Conservation (phyloP, 2,888 invertebrate species). For the Terebella lapidaria region DNA sequence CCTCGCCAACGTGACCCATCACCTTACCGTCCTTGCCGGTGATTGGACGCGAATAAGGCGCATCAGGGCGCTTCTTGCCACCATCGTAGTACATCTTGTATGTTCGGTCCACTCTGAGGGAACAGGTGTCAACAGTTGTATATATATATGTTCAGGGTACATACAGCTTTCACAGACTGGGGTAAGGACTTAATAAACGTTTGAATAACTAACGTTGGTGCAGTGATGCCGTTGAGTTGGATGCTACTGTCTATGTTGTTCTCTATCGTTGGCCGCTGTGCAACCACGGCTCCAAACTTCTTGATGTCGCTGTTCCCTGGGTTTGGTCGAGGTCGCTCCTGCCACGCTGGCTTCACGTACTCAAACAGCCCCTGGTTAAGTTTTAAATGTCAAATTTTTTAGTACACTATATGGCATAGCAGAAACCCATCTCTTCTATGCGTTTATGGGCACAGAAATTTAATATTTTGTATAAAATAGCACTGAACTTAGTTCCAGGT, state of each 20-base stretch:
- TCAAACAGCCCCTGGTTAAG: conserved; percentile 46
- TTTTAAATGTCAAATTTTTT: no score
- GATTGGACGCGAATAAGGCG: conserved; percentile 48
- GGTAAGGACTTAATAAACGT: background rate
- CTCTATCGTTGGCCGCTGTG: conserved; percentile 29
- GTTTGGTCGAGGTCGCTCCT: conserved; percentile 24
- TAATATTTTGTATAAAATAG: no score
- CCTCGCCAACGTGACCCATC: conserved; percentile 49
- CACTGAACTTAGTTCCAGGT: no score
- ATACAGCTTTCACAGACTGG: background rate
- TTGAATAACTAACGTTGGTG: background rate
- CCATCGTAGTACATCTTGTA: conserved; percentile 57
- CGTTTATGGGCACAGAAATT: no score
- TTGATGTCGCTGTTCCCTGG: conserved; percentile 35
- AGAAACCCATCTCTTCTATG: no score
- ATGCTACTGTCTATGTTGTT: no score
- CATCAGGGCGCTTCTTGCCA: conserved; percentile 56
- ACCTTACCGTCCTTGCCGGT: conserved; percentile 36
- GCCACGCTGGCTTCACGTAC: conserved; percentile 46
- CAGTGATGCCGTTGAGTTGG: conserved; percentile 17
- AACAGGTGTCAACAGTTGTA: no score
- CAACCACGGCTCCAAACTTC: conserved; percentile 40
- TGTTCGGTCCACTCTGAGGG: conserved; percentile 50
- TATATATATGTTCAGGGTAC: no score
- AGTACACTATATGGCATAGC: no score